Conservation (phyloP, 2,797 vertebrate species). For the Lacerta viridis region DNA sequence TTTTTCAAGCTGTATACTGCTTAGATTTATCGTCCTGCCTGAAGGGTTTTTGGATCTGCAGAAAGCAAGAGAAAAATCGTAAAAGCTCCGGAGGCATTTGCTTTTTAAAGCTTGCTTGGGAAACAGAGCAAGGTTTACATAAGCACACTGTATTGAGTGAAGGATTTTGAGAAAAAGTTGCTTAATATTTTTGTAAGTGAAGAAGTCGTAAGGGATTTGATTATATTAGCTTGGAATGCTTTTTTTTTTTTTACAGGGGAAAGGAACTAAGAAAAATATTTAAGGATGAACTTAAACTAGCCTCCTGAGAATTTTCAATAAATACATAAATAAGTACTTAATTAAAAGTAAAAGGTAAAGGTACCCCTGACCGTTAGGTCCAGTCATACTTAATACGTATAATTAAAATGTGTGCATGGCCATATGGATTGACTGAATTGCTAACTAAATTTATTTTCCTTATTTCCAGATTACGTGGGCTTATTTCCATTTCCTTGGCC, state of each 20-base stretch:
- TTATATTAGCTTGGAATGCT: background rate
- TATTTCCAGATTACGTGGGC: background rate
- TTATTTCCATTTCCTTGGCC: background rate
- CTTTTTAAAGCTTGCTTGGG: background rate
- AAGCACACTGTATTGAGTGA: background rate
- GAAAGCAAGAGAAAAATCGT: background rate
- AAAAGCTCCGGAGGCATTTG: background rate
- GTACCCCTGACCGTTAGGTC: too few species aligned
- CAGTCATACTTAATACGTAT: too few species aligned
- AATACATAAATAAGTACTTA: background rate
- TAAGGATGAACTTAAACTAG: background rate
- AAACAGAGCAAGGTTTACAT: background rate
- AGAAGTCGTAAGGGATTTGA: background rate
- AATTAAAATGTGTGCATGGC: background rate
- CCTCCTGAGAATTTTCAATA: background rate
- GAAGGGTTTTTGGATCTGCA: background rate
- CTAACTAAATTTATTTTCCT: background rate
- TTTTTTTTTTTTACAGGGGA: background rate
- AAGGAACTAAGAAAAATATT: slow-evolving; percentile 1
- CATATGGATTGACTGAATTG: background rate
- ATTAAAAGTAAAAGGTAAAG: too few species aligned
- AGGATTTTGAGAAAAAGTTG: background rate
- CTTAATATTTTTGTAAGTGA: background rate
- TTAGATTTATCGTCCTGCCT: slow-evolving; percentile 1
- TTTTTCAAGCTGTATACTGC: background rate